These are phyloP conservation scores for Apis mellifera DNA, from an alignment of 1,140 invertebrate genomes.

Conservation along the genomic window Amel_HAv3.1 CM009940.2:11581001-11581500, in stretches of 20 bases:
- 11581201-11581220: constrained; percentile 73
- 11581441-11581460: constrained; percentile 44
- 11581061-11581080: constrained; percentile 50
- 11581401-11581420: constrained; percentile 28
- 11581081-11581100: constrained; percentile 13
- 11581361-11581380: constrained; percentile 63
- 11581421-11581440: constrained; percentile 41
- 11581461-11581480: constrained; percentile 65
- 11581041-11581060: constrained; percentile 60
- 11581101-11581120: constrained; percentile 25
- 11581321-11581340: constrained; percentile 53
- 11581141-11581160: constrained; percentile 57
- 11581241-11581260: constrained; percentile 29
- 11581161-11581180: constrained; percentile 55
- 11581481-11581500: constrained; percentile 55
- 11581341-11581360: constrained; percentile 47
- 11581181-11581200: constrained; percentile 72
- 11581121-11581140: constrained; percentile 59
- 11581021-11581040: constrained; percentile 72
- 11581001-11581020: constrained; percentile 51
- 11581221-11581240: constrained; percentile 67
- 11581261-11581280: constrained; percentile 65
- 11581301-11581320: too few relatives aligned
- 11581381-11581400: constrained; percentile 50
- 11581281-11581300: constrained; percentile 65